Conservation (phyloP, 2,113 vertebrate species). For the Macroglossus sobrinus region DNA sequence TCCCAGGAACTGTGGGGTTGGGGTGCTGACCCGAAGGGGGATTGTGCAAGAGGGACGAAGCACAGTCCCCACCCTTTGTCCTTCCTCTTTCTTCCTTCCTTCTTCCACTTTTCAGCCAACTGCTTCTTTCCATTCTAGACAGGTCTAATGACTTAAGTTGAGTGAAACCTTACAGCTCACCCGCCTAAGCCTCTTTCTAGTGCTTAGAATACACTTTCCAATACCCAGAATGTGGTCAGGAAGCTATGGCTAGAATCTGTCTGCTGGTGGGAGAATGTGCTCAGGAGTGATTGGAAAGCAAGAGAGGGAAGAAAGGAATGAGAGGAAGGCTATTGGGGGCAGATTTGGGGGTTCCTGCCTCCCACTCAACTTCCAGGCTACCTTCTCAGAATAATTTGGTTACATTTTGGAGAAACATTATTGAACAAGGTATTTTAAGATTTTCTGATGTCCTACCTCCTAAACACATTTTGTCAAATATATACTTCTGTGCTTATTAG, state of each 20-base stretch:
- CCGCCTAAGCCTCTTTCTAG: neutral
- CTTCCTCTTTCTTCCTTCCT: neutral
- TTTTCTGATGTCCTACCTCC: neutral
- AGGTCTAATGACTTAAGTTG: neutral
- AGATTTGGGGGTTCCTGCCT: neutral
- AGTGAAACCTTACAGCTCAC: neutral
- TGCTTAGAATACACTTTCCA: neutral
- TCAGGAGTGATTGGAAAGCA: neutral
- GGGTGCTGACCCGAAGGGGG: neutral
- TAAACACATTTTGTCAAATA: neutral
- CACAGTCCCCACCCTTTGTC: neutral
- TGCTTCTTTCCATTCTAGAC: neutral
- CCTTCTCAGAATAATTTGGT: neutral
- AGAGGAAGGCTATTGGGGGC: neutral
- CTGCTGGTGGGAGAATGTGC: too few species aligned
- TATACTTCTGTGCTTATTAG: neutral
- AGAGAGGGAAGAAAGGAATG: rapidly evolving
- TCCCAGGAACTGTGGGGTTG: neutral
- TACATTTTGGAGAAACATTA: neutral
- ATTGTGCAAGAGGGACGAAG: too few species aligned
- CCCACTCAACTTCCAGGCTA: neutral
- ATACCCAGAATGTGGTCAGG: neutral
- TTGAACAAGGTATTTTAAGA: neutral
- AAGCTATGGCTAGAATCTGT: neutral
- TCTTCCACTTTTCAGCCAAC: neutral